phyloP scores from a whole-genome alignment of 2,888 invertebrate species.

The Branchipolynoe longqiensis region DNA sequence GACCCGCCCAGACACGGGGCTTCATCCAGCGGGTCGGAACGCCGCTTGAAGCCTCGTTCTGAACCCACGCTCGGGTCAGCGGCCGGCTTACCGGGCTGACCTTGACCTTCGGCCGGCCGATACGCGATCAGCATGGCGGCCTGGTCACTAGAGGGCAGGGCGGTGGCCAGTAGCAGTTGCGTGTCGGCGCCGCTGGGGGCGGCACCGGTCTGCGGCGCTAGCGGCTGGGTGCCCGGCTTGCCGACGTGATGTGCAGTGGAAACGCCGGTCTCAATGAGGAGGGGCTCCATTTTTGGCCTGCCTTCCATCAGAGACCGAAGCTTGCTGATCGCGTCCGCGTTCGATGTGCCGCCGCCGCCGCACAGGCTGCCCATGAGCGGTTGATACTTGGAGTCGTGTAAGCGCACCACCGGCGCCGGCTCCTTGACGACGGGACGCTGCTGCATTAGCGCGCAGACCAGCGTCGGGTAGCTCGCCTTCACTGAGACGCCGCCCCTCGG shows the following conservation, averaged over 20 bases:
- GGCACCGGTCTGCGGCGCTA: neutral
- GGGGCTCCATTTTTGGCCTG: constrained; percentile 10
- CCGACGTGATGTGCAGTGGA: neutral
- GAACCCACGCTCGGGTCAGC: too few relatives aligned
- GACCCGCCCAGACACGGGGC: neutral
- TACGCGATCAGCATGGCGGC: constrained; percentile 4
- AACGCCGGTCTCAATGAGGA: neutral
- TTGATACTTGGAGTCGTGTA: neutral
- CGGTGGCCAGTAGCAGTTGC: neutral
- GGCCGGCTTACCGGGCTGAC: too few relatives aligned
- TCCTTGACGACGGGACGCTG: neutral
- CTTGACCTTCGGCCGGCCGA: neutral
- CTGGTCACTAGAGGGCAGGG: neutral
- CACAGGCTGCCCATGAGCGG: neutral
- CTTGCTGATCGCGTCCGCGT: constrained; percentile 28
- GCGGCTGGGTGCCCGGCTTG: neutral
- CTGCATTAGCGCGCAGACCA: constrained; percentile 1
- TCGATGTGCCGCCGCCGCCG: neutral
- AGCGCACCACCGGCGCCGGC: neutral
- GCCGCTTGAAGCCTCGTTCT: neutral
- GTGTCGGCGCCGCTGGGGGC: neutral
- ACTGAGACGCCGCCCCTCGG: neutral
- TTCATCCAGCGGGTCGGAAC: neutral
- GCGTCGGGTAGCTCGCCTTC: neutral
- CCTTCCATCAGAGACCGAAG: constrained; percentile 34